These are phyloP conservation scores for Coelinius sp. DNA, from an alignment of 2,888 invertebrate genomes.

Conservation along the genomic window DNA sequence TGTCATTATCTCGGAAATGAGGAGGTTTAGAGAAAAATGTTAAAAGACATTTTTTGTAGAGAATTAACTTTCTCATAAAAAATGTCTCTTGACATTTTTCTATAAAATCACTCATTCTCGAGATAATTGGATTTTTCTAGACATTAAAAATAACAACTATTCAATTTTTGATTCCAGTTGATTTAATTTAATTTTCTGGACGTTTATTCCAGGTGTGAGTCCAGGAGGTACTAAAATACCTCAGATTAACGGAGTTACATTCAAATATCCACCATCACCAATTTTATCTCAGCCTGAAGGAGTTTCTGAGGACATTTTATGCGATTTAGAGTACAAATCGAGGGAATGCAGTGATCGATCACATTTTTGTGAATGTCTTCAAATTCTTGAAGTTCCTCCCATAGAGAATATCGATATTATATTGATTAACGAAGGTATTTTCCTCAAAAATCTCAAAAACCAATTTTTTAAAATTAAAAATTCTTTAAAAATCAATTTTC, in stretches of 20 bases:
- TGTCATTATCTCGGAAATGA: too few species aligned
- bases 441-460: background rate
- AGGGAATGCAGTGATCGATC: constrained; percentile 52
- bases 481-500: background rate
- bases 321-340: constrained; percentile 62
- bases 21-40: too few species aligned
- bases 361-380: constrained; percentile 74
- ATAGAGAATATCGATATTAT: constrained; percentile 74
- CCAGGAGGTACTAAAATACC: constrained; percentile 54
- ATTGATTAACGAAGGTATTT: constrained; percentile 76
- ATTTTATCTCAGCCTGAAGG: constrained; percentile 73
- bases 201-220: constrained; percentile 44
- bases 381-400: constrained; percentile 72
- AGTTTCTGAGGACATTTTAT: constrained; percentile 51
- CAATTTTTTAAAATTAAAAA: background rate
- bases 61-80: too few species aligned
- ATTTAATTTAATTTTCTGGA: constrained; percentile 1
- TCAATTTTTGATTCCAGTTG: background rate
- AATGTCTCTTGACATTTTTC: background rate
- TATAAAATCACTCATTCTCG: background rate
- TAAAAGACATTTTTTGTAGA: too few species aligned
- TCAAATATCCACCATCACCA: constrained; percentile 75
- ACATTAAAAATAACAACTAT: too few species aligned
- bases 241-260: constrained; percentile 76
- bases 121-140: too few species aligned